Percentiles rank a stretch among this genome's conserved stretches.
Conservation (phyloP, 2,888 invertebrate genomes). For the Anthoptus insignis region DNA sequence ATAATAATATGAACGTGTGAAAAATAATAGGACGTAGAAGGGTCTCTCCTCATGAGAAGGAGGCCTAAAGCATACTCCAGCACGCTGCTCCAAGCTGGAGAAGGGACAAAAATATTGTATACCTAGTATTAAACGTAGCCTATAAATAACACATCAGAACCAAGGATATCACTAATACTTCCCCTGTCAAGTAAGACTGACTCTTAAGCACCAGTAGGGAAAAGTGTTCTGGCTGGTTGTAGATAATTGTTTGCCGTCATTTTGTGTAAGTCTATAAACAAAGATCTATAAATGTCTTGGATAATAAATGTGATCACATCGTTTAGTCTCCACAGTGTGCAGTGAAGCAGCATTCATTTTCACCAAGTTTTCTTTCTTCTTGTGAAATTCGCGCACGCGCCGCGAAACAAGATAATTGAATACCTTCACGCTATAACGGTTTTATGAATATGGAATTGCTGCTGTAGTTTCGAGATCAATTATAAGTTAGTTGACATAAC, state of each 20-base stretch:
- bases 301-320: conserved; percentile 28
- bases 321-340: conserved; percentile 51
- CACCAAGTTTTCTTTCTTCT: conserved; percentile 79
- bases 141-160: too few relatives aligned
- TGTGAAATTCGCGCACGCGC: conserved; percentile 79
- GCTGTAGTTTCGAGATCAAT: conserved; percentile 44
- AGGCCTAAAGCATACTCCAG: too few relatives aligned
- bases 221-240: too few relatives aligned
- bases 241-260: too few relatives aligned
- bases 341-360: conserved; percentile 77
- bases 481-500: conserved; percentile 36
- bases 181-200: too few relatives aligned
- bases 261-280: too few relatives aligned
- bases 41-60: too few relatives aligned
- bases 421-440: conserved; percentile 79
- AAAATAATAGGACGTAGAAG: neutral
- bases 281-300: neutral
- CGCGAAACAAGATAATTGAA: conserved; percentile 68
- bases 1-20: conserved; percentile 20
- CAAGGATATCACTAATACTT: too few relatives aligned
- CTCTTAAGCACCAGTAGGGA: too few relatives aligned
- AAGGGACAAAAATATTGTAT: too few relatives aligned
- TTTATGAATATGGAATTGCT: conserved; percentile 68
- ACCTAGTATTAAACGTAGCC: too few relatives aligned
- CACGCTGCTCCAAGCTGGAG: too few relatives aligned